Base-by-base conservation (phyloP, 2,888 invertebrate species). In the Drosophila fulvimacula region DNA sequence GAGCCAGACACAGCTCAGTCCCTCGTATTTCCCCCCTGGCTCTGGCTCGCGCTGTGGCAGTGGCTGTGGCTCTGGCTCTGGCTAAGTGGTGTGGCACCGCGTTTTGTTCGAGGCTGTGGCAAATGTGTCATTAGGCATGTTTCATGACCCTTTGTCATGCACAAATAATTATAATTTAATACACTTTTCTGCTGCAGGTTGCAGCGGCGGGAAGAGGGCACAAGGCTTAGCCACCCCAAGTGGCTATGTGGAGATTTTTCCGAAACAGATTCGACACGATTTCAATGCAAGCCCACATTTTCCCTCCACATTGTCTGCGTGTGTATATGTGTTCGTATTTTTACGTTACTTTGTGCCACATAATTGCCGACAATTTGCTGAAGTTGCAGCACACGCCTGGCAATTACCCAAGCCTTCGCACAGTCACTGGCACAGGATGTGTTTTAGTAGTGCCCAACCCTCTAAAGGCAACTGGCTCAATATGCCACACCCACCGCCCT, bases 111-210 rank as follows among this genome's bases (percentile, higher is more conserved):
- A 77, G 84, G 75, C 82, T 88, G 88, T 88, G 86, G 91, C 91
- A 91, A 90, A 90, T 90, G 90, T 90, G 89, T 90, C 90, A 90
- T 90, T 90, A 90, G 90, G 87, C 90, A 90, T 90, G 89, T 90
- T 91, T 84, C 87, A 88, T 84, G 86, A 90, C 88, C 85, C 88
- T 89, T 87, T 91, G 90, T 88, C 90, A 90, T 90, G 90, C 90
- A 90, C 90, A 91, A 89, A 90, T 90, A 90, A 90, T 91, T 91
- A 90, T 90, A 90, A 90, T 90, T 91, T 90, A 90, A 90, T 89
- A 88, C 90, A 90, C 91, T 88, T 89, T 83, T 61, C 46, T 46
- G 69, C 60, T 74, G 82, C 73, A 76, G 75, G 83, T 82, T 69
- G 70, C 38, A 32, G 21, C 41, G 1, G 46, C 11, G 27, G 24